phyloP scores from a whole-genome alignment of 2,888 invertebrate genomes.

The Bedellia somnulentella region DNA sequence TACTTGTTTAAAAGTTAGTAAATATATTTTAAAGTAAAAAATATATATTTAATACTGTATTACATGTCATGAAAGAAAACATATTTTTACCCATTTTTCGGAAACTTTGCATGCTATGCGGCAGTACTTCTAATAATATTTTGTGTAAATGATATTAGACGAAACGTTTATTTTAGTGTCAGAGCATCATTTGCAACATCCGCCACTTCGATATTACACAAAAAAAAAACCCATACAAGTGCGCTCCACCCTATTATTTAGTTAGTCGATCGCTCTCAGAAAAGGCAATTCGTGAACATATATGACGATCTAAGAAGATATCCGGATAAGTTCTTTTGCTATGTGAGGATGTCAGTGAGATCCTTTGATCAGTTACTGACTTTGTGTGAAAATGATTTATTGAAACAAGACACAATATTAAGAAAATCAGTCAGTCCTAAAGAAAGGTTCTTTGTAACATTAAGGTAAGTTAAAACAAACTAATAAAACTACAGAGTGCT shows the following conservation, averaged over 20 bases:
- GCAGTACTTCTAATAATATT: background rate
- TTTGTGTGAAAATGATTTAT: conserved; percentile 11
- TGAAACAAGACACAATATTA: conserved; percentile 12
- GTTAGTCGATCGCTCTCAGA: background rate
- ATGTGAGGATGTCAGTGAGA: conserved; percentile 11
- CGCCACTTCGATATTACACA: background rate
- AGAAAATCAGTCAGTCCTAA: conserved; percentile 13
- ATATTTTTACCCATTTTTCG: background rate
- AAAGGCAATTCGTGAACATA: conserved; percentile 1
- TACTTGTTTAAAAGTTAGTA: too few species aligned
- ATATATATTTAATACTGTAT: too few species aligned
- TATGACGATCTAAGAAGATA: too few species aligned
- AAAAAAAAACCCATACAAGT: too few species aligned
- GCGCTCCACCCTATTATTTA: background rate
- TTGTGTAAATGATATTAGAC: background rate
- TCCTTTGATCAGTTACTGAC: conserved; percentile 13
- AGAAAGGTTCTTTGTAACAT: conserved; percentile 12
- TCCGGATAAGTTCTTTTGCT: conserved; percentile 9
- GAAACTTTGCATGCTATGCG: background rate
- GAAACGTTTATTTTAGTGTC: background rate
- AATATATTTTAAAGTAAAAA: too few species aligned
- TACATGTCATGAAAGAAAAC: too few species aligned
- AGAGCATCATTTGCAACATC: background rate
- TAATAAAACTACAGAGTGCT: too few species aligned
- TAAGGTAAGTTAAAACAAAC: conserved; percentile 8